Base-by-base conservation (phyloP, 1,140 invertebrate genomes). In the Drosophila pruinosa region DNA sequence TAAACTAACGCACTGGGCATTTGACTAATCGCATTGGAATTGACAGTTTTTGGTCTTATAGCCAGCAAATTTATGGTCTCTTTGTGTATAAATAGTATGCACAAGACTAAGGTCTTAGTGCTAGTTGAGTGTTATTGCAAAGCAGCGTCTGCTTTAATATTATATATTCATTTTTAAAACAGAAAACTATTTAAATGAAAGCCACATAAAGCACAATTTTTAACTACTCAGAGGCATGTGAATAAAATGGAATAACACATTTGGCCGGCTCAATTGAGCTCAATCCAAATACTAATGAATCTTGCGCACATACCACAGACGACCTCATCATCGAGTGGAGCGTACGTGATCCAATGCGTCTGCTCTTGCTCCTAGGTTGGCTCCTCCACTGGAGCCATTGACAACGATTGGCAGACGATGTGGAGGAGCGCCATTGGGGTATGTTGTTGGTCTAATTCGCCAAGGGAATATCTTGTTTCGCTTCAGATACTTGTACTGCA, bases 391-490 rank as follows among this genome's bases (percentile, higher is more conserved):
- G n/a, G n/a, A n/a, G n/a, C 43, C n/a, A 24, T 21, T 22, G 8
- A 45, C 21, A 45, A 22, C 43, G 19, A 14, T 24, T 45, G 19
- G 10, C 43, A 45, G 21, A 45, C 43, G 5, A 1, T 43, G 7
- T 43, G 43, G 19, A 45, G 43, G n/a, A 12, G 21, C 10, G 8
- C 43, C 43, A 6, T 19, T 47, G 47, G 47, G 47, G 7, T 4
- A 24, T 50, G 26, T 39, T 39, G 38, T 47, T 34, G 56, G 53
- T 43, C 19, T 39, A 59, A 59, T 59, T 47, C 56, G 56, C 41
- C 41, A 36, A 21, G 56, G 38, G 56, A 59, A 59, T 47, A 59
- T 47, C 56, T 59, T 59, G 56, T 59, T 59, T 59, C 41, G 41
- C 56, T 47, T 28, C 38, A 39, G 24, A 47, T 34, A 6, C 39